These are phyloP conservation scores for Graptemys geographica DNA, from an alignment of 2,797 vertebrate species.

Conservation along the genomic window DNA sequence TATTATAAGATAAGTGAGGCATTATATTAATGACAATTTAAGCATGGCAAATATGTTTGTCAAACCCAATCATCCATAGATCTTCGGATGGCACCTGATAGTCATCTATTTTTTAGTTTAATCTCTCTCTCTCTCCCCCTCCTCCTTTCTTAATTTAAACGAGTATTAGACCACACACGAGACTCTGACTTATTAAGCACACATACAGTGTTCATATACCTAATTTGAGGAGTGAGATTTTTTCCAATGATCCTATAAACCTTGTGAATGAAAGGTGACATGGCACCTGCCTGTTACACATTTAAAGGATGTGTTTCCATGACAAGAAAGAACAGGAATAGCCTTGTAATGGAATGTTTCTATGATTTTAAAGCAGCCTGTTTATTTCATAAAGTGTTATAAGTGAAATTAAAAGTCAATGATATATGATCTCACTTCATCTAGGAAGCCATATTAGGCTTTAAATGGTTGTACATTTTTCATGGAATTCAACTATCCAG, in stretches of 20 bases:
- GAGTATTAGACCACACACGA: conserved; percentile 24
- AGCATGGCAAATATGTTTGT: not conserved
- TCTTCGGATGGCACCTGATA: conserved; percentile 35
- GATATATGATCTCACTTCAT: not conserved
- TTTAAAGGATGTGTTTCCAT: not conserved
- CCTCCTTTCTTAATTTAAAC: not conserved
- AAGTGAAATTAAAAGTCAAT: conserved; percentile 44
- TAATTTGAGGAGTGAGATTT: not conserved
- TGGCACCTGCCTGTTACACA: not conserved
- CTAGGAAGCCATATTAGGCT: not conserved
- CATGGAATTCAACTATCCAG: conserved; percentile 2
- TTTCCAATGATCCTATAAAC: conserved; percentile 8
- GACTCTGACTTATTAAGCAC: not conserved
- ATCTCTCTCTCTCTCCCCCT: conserved; percentile 14
- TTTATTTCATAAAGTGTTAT: not conserved
- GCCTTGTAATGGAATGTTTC: not conserved
- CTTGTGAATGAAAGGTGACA: not conserved
- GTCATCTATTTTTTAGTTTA: conserved; percentile 39
- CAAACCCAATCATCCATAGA: not conserved
- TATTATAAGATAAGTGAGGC: not conserved
- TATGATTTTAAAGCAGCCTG: conserved; percentile 11
- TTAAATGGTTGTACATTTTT: not conserved
- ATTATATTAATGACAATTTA: not conserved
- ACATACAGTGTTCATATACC: not conserved
- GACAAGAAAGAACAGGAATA: conserved; percentile 8